A percentile compares a stretch with the other conserved stretches of the same genome.
These are phyloP conservation scores for Labrus mixtus DNA, from an alignment of 2,113 vertebrate genomes.

Conservation along the genomic window DNA sequence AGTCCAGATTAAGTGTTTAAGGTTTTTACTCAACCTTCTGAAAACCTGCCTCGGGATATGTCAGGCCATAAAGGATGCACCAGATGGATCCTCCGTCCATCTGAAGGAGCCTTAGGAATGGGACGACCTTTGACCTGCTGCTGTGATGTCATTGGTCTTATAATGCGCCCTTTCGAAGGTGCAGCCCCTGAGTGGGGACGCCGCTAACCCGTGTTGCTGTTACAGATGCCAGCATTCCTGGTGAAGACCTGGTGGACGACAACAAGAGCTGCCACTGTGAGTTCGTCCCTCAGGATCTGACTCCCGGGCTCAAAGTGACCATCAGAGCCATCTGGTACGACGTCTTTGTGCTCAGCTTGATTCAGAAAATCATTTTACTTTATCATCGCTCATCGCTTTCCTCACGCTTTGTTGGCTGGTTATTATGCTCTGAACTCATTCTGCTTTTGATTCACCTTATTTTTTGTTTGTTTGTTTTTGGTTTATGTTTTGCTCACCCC, in stretches of 20 bases:
- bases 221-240: constrained; percentile 93
- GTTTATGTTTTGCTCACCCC: constrained; percentile 75
- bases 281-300: constrained; percentile 94
- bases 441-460: constrained; percentile 68
- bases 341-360: not conserved
- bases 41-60: too few relatives aligned
- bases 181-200: not conserved
- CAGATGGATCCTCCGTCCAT: too few relatives aligned
- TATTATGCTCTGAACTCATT: constrained; percentile 52
- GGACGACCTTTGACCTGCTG: too few relatives aligned
- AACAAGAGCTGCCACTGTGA: constrained; percentile 98
- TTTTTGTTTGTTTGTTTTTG: constrained; percentile 48
- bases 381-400: constrained; percentile 46
- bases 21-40: too few relatives aligned
- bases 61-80: too few relatives aligned
- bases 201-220: constrained; percentile 19
- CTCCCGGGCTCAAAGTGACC: constrained; percentile 95
- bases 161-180: too few relatives aligned
- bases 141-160: too few relatives aligned
- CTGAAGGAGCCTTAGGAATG: too few relatives aligned
- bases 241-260: constrained; percentile 93
- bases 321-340: constrained; percentile 97
- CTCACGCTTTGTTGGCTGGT: constrained; percentile 59
- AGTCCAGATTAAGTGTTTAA: too few relatives aligned
- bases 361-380: not conserved